Conservation (phyloP, 2,113 vertebrate genomes). For the Phasianus colchicus region DNA sequence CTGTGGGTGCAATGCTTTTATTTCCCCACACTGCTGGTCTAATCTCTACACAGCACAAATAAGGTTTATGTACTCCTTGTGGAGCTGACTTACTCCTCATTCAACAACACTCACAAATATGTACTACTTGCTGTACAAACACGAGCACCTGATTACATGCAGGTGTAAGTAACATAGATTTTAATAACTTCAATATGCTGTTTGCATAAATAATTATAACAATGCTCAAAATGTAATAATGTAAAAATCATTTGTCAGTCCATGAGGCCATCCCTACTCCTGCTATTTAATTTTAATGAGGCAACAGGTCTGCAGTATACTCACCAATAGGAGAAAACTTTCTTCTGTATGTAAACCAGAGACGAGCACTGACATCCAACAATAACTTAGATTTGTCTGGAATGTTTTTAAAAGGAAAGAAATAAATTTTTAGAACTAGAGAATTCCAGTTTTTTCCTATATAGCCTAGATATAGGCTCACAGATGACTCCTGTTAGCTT, state of each 20-base stretch:
- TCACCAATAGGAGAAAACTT: constrained; percentile 97
- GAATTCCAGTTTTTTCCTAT: background rate
- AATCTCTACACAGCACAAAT: background rate
- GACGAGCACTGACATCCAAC: constrained; percentile 90
- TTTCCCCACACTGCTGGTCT: background rate
- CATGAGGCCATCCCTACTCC: background rate
- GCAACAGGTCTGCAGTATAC: constrained; percentile 51
- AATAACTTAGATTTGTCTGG: constrained; percentile 93
- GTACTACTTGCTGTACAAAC: background rate
- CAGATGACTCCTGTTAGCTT: background rate
- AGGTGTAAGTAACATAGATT: background rate
- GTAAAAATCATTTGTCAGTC: background rate
- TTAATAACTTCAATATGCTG: background rate
- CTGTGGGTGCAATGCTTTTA: background rate
- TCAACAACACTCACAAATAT: background rate
- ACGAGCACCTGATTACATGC: background rate
- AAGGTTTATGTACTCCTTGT: background rate
- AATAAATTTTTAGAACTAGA: background rate
- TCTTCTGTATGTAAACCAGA: constrained; percentile 98
- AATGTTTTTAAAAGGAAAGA: constrained; percentile 60
- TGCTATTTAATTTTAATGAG: background rate
- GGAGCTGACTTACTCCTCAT: background rate
- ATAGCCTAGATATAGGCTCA: background rate
- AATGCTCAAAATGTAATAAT: background rate
- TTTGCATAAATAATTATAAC: background rate